Evolutionary conservation across 64 coral and sea anemone genomes (phyloP).

Genomic region (Anthopleura sola): DNA sequence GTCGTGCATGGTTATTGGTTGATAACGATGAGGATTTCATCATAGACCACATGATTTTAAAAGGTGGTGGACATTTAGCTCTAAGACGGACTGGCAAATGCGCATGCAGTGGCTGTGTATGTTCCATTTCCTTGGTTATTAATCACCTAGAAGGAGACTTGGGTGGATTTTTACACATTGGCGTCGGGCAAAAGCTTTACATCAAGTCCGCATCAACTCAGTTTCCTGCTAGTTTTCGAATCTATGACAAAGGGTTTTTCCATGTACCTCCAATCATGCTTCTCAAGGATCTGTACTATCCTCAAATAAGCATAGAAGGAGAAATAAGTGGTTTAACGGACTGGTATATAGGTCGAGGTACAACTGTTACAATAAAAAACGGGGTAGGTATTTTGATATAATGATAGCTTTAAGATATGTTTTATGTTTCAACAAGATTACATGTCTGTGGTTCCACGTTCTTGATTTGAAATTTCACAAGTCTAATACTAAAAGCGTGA

Average conservation of each 20-base stretch:
- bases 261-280: slow-evolving; percentile 67
- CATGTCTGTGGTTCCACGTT: neutral
- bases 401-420: too few relatives aligned
- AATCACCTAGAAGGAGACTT: slow-evolving; percentile 72
- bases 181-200: slow-evolving; percentile 38
- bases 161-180: slow-evolving; percentile 73
- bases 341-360: slow-evolving; percentile 70
- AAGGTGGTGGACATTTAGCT: slow-evolving; percentile 43
- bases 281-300: slow-evolving; percentile 55
- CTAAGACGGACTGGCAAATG: neutral
- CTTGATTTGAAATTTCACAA: too few relatives aligned
- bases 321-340: slow-evolving; percentile 55
- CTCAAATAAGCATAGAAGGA: slow-evolving; percentile 70
- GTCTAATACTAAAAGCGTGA: too few relatives aligned
- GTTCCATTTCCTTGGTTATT: slow-evolving; percentile 37
- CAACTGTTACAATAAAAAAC: slow-evolving; percentile 54
- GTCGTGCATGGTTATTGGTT: slow-evolving; percentile 75
- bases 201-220: slow-evolving; percentile 57
- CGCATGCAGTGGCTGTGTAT: neutral
- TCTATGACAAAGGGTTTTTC: slow-evolving; percentile 74
- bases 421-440: too few relatives aligned
- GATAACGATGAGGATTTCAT: slow-evolving; percentile 49
- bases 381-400: slow-evolving; percentile 41
- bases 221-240: slow-evolving; percentile 89
- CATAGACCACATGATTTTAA: slow-evolving; percentile 48